Base-by-base conservation (phyloP, 2,113 vertebrate species). In the Pterophyllum scalare region DNA sequence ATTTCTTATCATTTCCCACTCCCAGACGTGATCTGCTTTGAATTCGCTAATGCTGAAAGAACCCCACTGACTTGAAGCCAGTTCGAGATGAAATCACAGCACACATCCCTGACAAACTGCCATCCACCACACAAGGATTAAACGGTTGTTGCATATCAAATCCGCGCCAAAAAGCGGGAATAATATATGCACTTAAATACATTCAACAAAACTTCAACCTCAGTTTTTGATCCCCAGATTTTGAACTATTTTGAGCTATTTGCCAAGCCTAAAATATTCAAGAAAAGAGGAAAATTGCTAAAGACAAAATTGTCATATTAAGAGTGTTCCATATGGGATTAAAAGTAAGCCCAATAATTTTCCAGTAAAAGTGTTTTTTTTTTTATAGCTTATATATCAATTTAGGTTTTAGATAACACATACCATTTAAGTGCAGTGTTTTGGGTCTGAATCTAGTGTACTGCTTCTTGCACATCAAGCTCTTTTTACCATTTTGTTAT, bases 11-110 rank as follows among this genome's bases (percentile, higher is more conserved):
- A 93, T 94, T 84, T 82, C 80, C 86, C 94, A 93, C 87, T 87
- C 93, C 75, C 90, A 96, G 95, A 96, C 92, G 90, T 94, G 96
- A 96, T 96, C 92, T 90, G 88, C 93, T 91, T 81, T 94, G 95
- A 96, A 96, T 94, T 92, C 94, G 90, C 94, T 96, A 96, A 94
- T 89, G 88, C 94, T 90, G 88, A 92, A 92, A 83, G 90, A 94
- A 86, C 91, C 91, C 84, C 92, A 86, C 90, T 93, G 94, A 96
- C 91, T 94, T 93, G 93, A 89, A 95, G 92, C 92, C 92, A 90
- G 94, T 94, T 95, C 77, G 88, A 95, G 94, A 93, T 88, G 81
- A 93, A 93, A 93, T 94, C 91, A 81, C 83, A 80, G 92, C 87
- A 84, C 89, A 94, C 87, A 88, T 83, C 89, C 89, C 89, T 94